Base-by-base conservation (phyloP, 2,888 invertebrate genomes). In the Tridacna gigas region DNA sequence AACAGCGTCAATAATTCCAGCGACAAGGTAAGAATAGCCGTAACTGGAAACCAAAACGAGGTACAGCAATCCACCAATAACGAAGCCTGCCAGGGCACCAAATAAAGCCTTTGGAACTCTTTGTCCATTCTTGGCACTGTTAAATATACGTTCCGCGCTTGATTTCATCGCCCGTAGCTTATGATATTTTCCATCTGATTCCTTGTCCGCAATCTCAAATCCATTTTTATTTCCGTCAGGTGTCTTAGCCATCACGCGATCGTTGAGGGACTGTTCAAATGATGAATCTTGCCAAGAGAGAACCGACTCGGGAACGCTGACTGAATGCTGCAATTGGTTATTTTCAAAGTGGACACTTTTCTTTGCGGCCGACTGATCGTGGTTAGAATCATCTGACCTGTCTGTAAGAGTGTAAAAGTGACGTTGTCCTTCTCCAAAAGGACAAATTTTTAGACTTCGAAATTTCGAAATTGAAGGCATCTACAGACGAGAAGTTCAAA, bases 231-330 rank as follows among this genome's bases (percentile, higher is more conserved):
- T 80, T 15, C 12, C 60, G n/a, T 71, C 77, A 22, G 22, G 20
- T 51, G 74, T n/a, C 74, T 78, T 51, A 61, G 63, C 66, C 69
- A 20, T 9, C 47, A 47, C 51, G 65, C 37, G 45, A 66, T 56
- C 47, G 37, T 69, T 48, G 45, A 61, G 37, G 0, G 86, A 86
- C 18, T 77, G 63, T 56, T 86, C 86, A 60, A 86, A 82, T 11
- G 85, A 82, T 15, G 85, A 82, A n/a, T 82, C 82, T 47, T 82
- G 82, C 83, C 86, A 86, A 2, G 82, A 82, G 2, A 47, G n/a
- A 0, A 66, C 60, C 0, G 86, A 86, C 12, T 86, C 86, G 7
- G 86, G 79, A 9, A 79, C 77, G 63, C 86, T 86, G 20, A 86
- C 74, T 0, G 86, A 82, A 47, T 84, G 86, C 60, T 86, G 79